Base-by-base conservation (phyloP, 2,888 invertebrate genomes). In the Strigamia transsilvanica region DNA sequence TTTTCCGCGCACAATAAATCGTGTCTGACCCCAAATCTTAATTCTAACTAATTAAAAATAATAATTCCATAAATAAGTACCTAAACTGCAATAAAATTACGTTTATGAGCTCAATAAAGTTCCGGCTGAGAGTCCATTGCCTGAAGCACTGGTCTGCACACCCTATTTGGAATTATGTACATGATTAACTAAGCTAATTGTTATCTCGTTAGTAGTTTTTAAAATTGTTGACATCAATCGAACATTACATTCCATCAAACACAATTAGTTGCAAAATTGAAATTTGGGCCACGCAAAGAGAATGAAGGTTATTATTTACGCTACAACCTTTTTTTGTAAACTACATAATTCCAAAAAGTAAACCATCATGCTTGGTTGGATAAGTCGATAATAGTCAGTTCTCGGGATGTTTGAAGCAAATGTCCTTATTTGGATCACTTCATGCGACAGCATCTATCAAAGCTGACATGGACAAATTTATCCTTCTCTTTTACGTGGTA, bases 271-370 rank as follows among this genome's bases (percentile, higher is more conserved):
- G 73, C 27, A 73, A 32, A 32, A 73, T 73, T 12, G 73, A 73
- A 73, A 73, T 32, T 27, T 27, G 73, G 73, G 73, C 12, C 73
- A 56, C 38, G n/a, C 56, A 73, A 73, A 73, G 32, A 13, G 23
- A 73, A 73, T 56, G 56, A 73, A 73, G 32, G 27, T 73, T 27
- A 73, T 73, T 73, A 73, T 73, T 32, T 73, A 73, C 73, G 73
- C 73, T 73, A 73, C 73, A 32, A 32, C 15, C 32, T 73, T 73
- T 51, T 73, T 32, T 73, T 27, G 73, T 73, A 12, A 73, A 32
- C 73, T n/a, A 73, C 27, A 27, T 56, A 56, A 21, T 56, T 32
- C 73, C 32, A 73, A 73, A 73, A 73, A 73, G 32, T 32, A 32
- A 73, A 73, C 73, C 73, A 73, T 27, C 73, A 73, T 27, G 73